Evolutionary conservation across 2,888 invertebrate genomes (phyloP), one percentile per base, ranked within the genome.

Genomic region (Apamea anceps): DNA sequence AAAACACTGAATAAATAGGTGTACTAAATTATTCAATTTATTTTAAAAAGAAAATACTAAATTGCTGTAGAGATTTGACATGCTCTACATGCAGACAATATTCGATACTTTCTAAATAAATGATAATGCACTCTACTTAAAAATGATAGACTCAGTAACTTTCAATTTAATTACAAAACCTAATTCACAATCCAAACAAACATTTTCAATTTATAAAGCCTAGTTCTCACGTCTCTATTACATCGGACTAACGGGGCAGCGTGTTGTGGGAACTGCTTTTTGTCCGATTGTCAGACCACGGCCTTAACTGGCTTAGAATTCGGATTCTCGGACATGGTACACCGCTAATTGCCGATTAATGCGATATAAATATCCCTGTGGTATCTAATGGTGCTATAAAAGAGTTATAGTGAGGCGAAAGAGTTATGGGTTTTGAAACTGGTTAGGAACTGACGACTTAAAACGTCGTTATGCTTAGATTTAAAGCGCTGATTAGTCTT

Each of bases 221-320:
- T 79, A 89, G 80, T 90, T 90, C 88, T 81, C 90, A 89, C 89
- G 85, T 73, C 75, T 62, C 32, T 75, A 74, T 78, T 63, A 68
- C 75, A 57, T 63, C 63, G 71, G 73, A 68, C 66, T 85, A 86
- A 88, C 85, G 85, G 85, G 79, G 77, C 75, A 73, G 65, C 72
- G 60, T 79, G 75, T 71, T 78, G 71, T 86, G 83, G 74, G 81
- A 84, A 85, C 80, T 65, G 73, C 81, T 82, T 81, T 84, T 88
- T 87, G 79, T 86, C 74, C 71, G 51, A 71, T 66, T 76, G 78
- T 80, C 67, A 73, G 73, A 73, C 60, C 45, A 77, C 21, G 67
- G 67, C 45, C 72, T 57, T 86, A 85, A 82, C 80, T 72, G 76
- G 81, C 63, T 76, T 15, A 80, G 81, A 86, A 84, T 86, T 88